phyloP scores from a whole-genome alignment of 1,140 invertebrate species.

The Acromyrmex heyeri region DNA sequence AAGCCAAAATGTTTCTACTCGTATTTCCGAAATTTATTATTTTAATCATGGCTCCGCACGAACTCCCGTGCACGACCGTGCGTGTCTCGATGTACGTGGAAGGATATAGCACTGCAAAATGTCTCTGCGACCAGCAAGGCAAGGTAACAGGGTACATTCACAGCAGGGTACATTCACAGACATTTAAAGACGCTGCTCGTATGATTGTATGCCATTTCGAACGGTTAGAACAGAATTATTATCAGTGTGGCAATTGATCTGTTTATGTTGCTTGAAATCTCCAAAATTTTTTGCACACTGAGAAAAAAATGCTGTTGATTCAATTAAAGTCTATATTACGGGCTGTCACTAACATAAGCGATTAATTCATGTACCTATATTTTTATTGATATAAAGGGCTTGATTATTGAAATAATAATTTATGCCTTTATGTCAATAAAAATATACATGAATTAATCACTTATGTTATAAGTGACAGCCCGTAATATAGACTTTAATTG shows the following conservation, averaged over 20 bases:
- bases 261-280: no score
- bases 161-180: neutral
- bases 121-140: conserved; percentile 24
- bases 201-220: neutral
- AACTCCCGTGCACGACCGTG: neutral
- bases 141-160: conserved; percentile 25
- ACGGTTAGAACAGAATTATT: neutral
- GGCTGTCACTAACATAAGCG: no score
- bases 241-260: neutral
- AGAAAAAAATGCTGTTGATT: no score
- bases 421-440: no score
- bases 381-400: no score
- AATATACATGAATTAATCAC: no score
- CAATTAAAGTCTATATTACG: no score
- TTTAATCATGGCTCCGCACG: conserved; percentile 75
- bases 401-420: no score
- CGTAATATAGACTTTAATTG: no score
- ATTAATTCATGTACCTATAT: no score
- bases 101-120: conserved; percentile 64
- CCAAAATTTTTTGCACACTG: no score
- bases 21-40: conserved; percentile 77
- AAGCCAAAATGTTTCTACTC: conserved; percentile 64
- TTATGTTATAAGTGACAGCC: no score
- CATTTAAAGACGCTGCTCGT: neutral
- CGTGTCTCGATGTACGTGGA: conserved; percentile 24